These are phyloP conservation scores for Hydropotes inermis DNA, from an alignment of 2,113 vertebrate species.

Conservation along the genomic window DNA sequence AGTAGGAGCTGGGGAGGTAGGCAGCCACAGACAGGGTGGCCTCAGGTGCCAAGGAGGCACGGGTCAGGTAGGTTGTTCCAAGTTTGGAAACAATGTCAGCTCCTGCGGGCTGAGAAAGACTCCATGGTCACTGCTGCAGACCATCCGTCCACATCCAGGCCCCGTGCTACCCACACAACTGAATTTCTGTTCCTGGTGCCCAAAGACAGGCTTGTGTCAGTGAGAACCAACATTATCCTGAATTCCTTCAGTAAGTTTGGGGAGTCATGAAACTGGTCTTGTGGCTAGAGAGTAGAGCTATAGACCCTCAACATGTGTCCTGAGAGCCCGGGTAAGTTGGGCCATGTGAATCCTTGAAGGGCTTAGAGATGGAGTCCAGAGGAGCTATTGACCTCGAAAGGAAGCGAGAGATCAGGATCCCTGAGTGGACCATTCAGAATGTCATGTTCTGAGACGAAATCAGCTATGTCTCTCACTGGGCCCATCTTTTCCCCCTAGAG, in stretches of 20 bases:
- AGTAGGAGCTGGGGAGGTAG: constrained; percentile 67
- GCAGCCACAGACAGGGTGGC: background rate
- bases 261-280: background rate
- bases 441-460: background rate
- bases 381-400: background rate
- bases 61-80: background rate
- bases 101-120: background rate
- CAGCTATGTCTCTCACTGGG: background rate
- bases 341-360: background rate
- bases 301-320: background rate
- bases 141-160: background rate
- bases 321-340: background rate
- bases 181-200: accelerated
- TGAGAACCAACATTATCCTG: background rate
- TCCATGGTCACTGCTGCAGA: background rate
- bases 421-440: background rate
- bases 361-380: background rate
- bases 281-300: background rate
- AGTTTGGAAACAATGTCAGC: constrained; percentile 36
- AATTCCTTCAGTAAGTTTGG: background rate
- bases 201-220: constrained; percentile 52
- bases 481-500: background rate
- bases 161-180: background rate
- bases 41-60: accelerated
- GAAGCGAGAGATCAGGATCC: background rate